A percentile compares a stretch with the other conserved stretches of the same genome.
phyloP scores from a whole-genome alignment of 1,140 invertebrate genomes.

The Tetramorium alpestre region DNA sequence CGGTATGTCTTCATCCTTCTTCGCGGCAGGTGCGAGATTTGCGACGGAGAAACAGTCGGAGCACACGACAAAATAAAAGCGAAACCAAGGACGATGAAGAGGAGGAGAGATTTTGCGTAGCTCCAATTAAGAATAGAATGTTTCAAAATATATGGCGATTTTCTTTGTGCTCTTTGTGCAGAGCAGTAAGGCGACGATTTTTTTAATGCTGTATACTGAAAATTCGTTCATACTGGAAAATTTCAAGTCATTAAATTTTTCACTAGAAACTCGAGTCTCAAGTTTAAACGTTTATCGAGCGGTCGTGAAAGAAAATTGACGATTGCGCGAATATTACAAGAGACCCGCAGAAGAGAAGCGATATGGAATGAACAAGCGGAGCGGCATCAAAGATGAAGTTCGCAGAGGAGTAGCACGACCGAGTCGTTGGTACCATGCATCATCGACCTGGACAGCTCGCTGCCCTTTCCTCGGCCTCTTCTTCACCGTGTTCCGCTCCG shows the following conservation, averaged over 20 bases:
- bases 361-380: constrained; percentile 45
- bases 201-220: background rate
- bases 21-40: constrained; percentile 69
- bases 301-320: background rate
- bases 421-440: constrained; percentile 73
- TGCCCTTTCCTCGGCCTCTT: constrained; percentile 61
- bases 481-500: constrained; percentile 66
- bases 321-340: constrained; percentile 14
- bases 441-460: constrained; percentile 72
- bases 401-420: constrained; percentile 74
- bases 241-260: background rate
- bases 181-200: background rate
- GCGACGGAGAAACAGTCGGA: constrained; percentile 30
- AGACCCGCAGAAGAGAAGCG: constrained; percentile 20
- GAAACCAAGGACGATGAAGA: background rate
- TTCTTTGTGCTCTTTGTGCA: too few relatives aligned
- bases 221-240: background rate
- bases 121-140: background rate
- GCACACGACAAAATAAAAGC: constrained; percentile 34
- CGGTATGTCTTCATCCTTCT: constrained; percentile 74
- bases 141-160: background rate
- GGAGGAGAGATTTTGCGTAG: background rate
- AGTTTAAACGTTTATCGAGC: background rate
- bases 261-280: background rate
- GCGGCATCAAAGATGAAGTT: constrained; percentile 72